Percentiles rank a stretch among this genome's conserved stretches.
phyloP scores from a whole-genome alignment of 2,888 invertebrate genomes.

The Gastracanthus pulcherrimus region DNA sequence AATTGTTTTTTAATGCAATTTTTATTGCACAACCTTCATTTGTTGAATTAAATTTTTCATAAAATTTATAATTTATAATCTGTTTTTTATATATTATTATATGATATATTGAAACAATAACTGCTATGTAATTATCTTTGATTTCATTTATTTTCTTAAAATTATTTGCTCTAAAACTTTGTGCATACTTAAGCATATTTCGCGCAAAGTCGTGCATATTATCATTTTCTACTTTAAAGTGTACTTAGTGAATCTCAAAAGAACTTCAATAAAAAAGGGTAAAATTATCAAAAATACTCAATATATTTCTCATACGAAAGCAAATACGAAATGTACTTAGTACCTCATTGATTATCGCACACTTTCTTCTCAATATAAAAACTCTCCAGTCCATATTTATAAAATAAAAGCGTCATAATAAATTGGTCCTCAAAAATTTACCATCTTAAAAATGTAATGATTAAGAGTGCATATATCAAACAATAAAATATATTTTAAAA shows the following conservation, averaged over 20 bases:
- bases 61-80: constrained; percentile 9
- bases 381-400: constrained; percentile 20
- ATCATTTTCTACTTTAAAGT: not conserved
- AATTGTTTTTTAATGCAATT: constrained; percentile 17
- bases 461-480: constrained; percentile 27
- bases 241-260: constrained; percentile 20
- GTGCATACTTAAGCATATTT: constrained; percentile 11
- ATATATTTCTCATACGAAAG: constrained; percentile 28
- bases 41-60: constrained; percentile 22
- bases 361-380: constrained; percentile 26
- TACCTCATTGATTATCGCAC: constrained; percentile 9
- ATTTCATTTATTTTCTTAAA: constrained; percentile 29
- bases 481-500: constrained; percentile 12
- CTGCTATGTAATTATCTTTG: constrained; percentile 40
- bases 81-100: constrained; percentile 28
- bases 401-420: constrained; percentile 40
- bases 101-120: constrained; percentile 29
- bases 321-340: constrained; percentile 28
- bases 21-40: constrained; percentile 44
- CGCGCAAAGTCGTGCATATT: constrained; percentile 6
- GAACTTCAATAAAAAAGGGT: constrained; percentile 32
- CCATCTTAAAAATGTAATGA: constrained; percentile 20
- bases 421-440: constrained; percentile 48
- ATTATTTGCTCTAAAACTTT: constrained; percentile 1
- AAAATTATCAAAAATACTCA: constrained; percentile 52